Evolutionary conservation across 2,888 invertebrate genomes (phyloP), one percentile per base, ranked within the genome.

Genomic region (Hybos culiciformis): DNA sequence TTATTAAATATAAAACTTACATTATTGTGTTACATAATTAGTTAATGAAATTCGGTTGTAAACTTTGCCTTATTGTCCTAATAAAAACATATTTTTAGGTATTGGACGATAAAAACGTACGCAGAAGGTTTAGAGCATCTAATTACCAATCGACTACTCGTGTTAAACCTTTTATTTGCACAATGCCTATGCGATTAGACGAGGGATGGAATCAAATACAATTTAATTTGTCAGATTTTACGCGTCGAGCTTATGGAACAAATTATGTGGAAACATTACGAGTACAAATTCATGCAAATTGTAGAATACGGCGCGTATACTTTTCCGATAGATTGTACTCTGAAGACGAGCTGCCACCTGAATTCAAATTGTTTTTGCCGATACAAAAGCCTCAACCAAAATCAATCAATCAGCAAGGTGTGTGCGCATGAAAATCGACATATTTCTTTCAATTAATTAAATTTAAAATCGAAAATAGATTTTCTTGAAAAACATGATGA

Each of bases 281-380:
- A 50, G 83, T 98, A 23, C 87, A 97, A 74, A 87, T 98, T 48
- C 96, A 98, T 66, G 98, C 97, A 3, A 98, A 98, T 65, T 93
- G 93, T 59, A 77, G 97, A 50, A 80, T 98, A 57, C 74, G 97
- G 48, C 76, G 97, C 51, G 86, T 94, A 21, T 96, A 92, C 66
- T 94, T 94, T 62, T 82, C 90, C 37, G 93, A 94, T 64, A 76
- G 86, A 37, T 70, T 94, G 29, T 93, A 91, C 63, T 75, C 81
- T 6, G 93, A 94, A 68, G 92, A 93, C 54, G 93, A 96, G 62
- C 69, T 94, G 53, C 94, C 94, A 1, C 83, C 87, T 42, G 92
- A 93, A 58, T 96, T 91, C 61, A 92, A 94, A 69, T 71, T 97
- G 37, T 93, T 93, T 68, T 74, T 94, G 49, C 94, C 96, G 0